Evolutionary conservation across 2,888 invertebrate genomes (phyloP).

Genomic region (Pollenia griseotomentosa): DNA sequence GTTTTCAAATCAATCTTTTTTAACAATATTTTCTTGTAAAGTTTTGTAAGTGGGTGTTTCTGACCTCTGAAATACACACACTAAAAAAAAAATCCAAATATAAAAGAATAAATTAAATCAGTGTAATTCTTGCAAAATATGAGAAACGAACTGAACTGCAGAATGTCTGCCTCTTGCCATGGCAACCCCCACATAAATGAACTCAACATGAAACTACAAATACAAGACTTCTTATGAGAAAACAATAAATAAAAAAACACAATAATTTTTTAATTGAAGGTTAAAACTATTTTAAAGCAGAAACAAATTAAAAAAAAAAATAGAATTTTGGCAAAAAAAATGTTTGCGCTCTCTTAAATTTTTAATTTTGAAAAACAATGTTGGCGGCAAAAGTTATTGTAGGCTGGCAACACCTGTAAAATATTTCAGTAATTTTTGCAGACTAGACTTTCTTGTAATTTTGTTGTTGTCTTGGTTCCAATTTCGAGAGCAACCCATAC

Average conservation of each 20-base stretch:
- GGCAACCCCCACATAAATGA: conserved; percentile 50
- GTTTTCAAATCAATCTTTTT: too few species aligned
- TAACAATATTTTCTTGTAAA: too few species aligned
- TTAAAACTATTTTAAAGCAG: conserved; percentile 41
- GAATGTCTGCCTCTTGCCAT: conserved; percentile 4
- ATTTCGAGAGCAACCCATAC: conserved; percentile 47
- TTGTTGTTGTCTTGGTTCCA: not conserved
- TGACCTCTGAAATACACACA: too few species aligned
- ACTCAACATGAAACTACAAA: conserved; percentile 16
- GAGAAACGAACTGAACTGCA: too few species aligned
- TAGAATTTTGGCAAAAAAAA: not conserved
- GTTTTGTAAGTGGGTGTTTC: too few species aligned
- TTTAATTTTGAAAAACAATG: conserved; percentile 26
- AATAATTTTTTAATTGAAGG: conserved; percentile 39
- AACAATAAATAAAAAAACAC: conserved; percentile 1
- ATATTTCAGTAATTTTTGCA: not conserved
- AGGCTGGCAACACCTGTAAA: conserved; percentile 33
- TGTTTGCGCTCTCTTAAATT: not conserved
- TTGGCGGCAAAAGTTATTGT: conserved; percentile 37
- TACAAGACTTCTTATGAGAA: conserved; percentile 31
- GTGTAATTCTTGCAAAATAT: too few species aligned
- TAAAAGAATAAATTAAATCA: too few species aligned
- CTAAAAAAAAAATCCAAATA: too few species aligned
- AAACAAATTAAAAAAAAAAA: conserved; percentile 24
- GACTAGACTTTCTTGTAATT: not conserved